These are phyloP conservation scores for Calosoma granatense DNA, from an alignment of 1,140 invertebrate genomes.

Conservation along the genomic window DNA sequence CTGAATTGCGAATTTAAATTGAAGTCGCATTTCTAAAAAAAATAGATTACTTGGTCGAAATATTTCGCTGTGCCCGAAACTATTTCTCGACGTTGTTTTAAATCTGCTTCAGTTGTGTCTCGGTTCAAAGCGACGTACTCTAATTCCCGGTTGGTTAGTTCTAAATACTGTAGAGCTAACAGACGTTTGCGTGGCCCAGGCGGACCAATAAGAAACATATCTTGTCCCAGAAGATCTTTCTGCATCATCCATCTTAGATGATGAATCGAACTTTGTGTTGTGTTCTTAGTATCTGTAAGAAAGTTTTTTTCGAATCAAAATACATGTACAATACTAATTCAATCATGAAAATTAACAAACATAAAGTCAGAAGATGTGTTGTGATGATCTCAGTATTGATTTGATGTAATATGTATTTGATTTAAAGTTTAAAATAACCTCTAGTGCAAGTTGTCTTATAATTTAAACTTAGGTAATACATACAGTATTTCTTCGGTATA, in stretches of 20 bases:
- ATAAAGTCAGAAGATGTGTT: slow-evolving; percentile 13
- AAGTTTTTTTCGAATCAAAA: slow-evolving; percentile 14
- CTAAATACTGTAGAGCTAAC: slow-evolving; percentile 77
- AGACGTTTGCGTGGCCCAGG: slow-evolving; percentile 67
- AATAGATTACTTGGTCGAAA: slow-evolving; percentile 70
- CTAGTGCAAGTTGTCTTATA: too few relatives aligned
- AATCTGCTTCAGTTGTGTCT: slow-evolving; percentile 93
- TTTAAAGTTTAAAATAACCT: slow-evolving; percentile 20
- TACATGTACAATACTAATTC: slow-evolving; percentile 9
- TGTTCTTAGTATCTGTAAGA: slow-evolving; percentile 27
- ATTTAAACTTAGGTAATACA: slow-evolving; percentile 43
- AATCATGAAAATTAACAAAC: too few relatives aligned
- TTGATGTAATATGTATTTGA: slow-evolving; percentile 15
- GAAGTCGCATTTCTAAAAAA: slow-evolving; percentile 4
- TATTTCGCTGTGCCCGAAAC: slow-evolving; percentile 76
- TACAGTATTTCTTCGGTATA: slow-evolving; percentile 76
- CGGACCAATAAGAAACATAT: slow-evolving; percentile 88
- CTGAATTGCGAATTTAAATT: too few relatives aligned
- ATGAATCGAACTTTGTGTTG: slow-evolving; percentile 61
- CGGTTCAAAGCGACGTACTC: slow-evolving; percentile 90
- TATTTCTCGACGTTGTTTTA: slow-evolving; percentile 94
- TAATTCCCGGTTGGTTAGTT: slow-evolving; percentile 78
- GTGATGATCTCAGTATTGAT: slow-evolving; percentile 7
- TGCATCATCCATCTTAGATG: slow-evolving; percentile 91
- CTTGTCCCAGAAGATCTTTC: slow-evolving; percentile 85